phyloP scores from a whole-genome alignment of 2,113 vertebrate species.

The Hiodon tergisus region DNA sequence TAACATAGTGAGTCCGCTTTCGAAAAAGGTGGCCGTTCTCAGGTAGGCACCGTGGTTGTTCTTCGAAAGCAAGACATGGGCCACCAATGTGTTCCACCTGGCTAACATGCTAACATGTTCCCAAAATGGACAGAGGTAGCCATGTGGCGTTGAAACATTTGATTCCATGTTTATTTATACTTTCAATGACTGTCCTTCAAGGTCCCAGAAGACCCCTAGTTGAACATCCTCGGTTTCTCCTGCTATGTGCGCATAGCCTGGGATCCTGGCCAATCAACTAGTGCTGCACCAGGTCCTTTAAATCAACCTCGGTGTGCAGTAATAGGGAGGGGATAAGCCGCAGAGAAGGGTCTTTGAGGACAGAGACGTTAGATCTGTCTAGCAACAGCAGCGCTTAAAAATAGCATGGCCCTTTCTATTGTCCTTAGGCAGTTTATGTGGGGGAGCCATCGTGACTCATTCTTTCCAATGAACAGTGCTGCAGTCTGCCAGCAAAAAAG shows the following conservation, averaged over 20 bases:
- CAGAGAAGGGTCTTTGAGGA: not conserved
- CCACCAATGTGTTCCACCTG: not conserved
- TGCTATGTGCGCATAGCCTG: not conserved
- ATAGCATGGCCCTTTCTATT: constrained; percentile 4
- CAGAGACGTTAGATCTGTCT: constrained; percentile 5
- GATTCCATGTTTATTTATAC: not conserved
- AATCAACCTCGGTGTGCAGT: not conserved
- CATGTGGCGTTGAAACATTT: not conserved
- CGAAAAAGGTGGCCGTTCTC: too few relatives aligned
- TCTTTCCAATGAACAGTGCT: not conserved
- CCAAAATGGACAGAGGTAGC: not conserved
- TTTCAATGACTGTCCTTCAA: not conserved
- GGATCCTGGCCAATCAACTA: not conserved
- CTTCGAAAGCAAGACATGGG: not conserved
- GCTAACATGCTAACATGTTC: not conserved
- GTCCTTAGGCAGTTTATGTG: constrained; percentile 6
- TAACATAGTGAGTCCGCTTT: too few relatives aligned
- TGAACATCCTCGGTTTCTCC: not conserved
- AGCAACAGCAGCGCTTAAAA: constrained; percentile 9
- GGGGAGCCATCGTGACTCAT: constrained; percentile 6
- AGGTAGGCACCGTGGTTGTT: not conserved
- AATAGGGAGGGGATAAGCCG: not conserved
- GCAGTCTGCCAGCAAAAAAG: not conserved
- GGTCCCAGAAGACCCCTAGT: not conserved
- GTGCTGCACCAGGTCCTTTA: not conserved